These are phyloP conservation scores for Choristoneura rosaceana DNA, from an alignment of 2,888 invertebrate species.

Conservation along the genomic window DNA sequence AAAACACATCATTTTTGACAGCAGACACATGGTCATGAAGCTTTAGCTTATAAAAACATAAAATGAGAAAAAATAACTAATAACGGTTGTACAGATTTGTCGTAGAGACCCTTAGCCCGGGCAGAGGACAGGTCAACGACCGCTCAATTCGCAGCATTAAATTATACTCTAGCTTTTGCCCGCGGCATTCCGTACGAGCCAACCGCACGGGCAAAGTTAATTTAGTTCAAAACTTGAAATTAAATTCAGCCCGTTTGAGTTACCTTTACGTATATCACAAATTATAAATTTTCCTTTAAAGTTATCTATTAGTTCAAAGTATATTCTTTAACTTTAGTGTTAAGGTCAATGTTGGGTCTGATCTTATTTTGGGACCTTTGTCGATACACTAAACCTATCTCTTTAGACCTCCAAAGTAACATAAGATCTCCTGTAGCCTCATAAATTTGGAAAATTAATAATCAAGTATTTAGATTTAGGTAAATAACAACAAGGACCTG, in stretches of 20 bases:
- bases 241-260: constrained; percentile 17
- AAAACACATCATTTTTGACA: no score
- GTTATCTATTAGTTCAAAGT: not conserved
- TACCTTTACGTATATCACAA: not conserved
- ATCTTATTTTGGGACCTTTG: no score
- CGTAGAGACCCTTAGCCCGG: constrained; percentile 4
- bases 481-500: no score
- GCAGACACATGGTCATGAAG: no score
- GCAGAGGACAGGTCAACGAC: constrained; percentile 29
- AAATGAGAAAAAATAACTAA: not conserved
- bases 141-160: constrained; percentile 25
- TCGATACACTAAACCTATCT: no score
- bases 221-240: constrained; percentile 14
- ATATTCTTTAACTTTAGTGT: no score
- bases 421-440: no score
- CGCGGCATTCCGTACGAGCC: constrained; percentile 14
- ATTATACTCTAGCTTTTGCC: constrained; percentile 31
- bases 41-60: no score
- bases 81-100: not conserved
- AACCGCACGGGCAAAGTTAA: constrained; percentile 16
- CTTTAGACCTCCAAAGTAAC: no score
- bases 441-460: no score
- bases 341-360: no score
- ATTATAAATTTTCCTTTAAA: not conserved
- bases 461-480: no score